Conservation (phyloP, 2,888 invertebrate species). For the Galerucella nymphaeae region DNA sequence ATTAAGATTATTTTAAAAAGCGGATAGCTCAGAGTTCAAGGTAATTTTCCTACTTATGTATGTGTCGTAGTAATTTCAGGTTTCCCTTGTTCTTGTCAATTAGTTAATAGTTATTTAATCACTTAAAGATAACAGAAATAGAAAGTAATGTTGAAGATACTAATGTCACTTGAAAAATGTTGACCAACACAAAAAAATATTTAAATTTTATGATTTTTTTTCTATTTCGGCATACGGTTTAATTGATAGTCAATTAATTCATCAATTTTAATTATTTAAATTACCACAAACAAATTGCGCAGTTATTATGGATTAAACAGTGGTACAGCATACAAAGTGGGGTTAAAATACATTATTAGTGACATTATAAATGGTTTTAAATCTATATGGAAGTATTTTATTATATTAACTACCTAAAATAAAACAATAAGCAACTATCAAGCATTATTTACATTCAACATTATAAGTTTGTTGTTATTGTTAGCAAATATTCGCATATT, state of each 20-base stretch:
- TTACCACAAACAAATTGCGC: no score
- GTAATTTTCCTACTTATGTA: background rate
- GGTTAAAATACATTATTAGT: background rate
- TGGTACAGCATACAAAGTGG: no score
- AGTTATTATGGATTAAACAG: no score
- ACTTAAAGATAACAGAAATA: background rate
- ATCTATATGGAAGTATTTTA: background rate
- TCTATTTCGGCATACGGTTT: no score
- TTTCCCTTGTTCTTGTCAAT: background rate
- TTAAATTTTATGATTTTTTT: no score
- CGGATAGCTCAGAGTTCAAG: background rate
- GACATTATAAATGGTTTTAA: background rate
- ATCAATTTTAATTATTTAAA: no score
- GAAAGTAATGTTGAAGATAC: background rate
- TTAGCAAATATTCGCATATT: slow-evolving; percentile 1
- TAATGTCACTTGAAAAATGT: no score
- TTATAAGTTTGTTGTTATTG: background rate
- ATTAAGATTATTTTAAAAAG: background rate
- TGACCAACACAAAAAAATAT: no score
- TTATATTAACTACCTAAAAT: background rate
- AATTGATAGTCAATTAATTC: no score
- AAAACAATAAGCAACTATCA: background rate
- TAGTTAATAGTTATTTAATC: background rate
- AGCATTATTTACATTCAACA: background rate
- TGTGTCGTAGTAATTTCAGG: background rate